Evolutionary conservation across 2,888 invertebrate genomes (phyloP), one percentile per base, ranked within the genome.

Genomic region (Corbicula japonica): DNA sequence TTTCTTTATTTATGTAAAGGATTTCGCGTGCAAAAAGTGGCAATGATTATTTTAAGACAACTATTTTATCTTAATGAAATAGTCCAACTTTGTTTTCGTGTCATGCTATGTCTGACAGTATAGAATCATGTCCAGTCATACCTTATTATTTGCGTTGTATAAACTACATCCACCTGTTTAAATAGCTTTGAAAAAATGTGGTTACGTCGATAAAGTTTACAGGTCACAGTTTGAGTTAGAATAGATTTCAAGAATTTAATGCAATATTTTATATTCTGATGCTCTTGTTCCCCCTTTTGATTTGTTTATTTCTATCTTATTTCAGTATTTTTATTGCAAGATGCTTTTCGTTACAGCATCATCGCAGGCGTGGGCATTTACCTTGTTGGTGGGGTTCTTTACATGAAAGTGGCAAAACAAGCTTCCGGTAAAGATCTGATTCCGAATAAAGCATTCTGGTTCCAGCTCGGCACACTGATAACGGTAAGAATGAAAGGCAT

Each of bases 401-500:
- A 52, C 32, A 76, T 62, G 68, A 80, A 72, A 34, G n/a, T 72
- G 15, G 60, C 26, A 8, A 48, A 58, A 26, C 72, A 80, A 35
- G 76, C 68, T 2, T n/a, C 63, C 12, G 80, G 80, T 3, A 44
- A 68, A 8, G 69, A 80, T 35, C 44, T 73, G n/a, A 73, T 80
- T 21, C 80, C 80, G 6, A 76, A 76, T 34, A 76, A 80, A 62
- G 48, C 35, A n/a, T 44, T 69, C 10, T 80, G 80, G 80, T 23
- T 15, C 1, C 28, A 38, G 26, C 30, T 76, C 23, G 52, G 56
- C 21, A 8, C 23, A 23, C 44, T 69, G 21, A 46, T 80, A 1
- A 62, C 44, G n/a, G 80, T 80, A 73, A 58, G 73, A 30, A 48
- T 26, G 30, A 1, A 15, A 21, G n/a, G n/a, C n/a, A n/a, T n/a